A percentile compares a stretch with the other conserved stretches of the same genome.
These are phyloP conservation scores for Cancer borealis DNA, from an alignment of 2,888 invertebrate species.

Conservation along the genomic window DNA sequence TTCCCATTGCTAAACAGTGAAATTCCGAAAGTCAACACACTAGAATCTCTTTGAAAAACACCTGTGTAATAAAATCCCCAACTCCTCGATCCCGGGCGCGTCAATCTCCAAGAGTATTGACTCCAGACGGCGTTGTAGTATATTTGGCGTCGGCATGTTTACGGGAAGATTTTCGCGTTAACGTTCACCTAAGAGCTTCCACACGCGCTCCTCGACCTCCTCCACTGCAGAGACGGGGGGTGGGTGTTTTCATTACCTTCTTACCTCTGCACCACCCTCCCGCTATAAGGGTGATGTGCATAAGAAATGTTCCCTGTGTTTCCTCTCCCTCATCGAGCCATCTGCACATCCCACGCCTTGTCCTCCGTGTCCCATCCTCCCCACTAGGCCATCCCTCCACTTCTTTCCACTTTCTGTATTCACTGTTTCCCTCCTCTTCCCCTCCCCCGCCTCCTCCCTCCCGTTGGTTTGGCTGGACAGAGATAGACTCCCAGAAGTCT, in stretches of 20 bases:
- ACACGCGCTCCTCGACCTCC: not conserved
- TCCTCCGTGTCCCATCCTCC: no score
- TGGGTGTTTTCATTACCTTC: not conserved
- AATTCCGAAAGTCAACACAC: slow-evolving; percentile 34
- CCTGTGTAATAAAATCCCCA: not conserved
- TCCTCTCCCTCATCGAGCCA: not conserved
- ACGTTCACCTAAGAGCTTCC: not conserved
- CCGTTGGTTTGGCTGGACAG: not conserved
- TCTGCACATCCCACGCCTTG: not conserved
- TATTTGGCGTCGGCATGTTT: slow-evolving; percentile 25
- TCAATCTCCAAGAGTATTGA: slow-evolving; percentile 18
- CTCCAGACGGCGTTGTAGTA: not conserved
- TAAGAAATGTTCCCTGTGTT: not conserved
- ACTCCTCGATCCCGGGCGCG: slow-evolving; percentile 29
- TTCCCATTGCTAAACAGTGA: not conserved
- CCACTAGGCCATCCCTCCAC: not conserved
- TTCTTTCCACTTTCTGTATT: not conserved
- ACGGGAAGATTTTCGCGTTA: not conserved
- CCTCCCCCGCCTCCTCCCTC: not conserved
- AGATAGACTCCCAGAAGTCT: not conserved
- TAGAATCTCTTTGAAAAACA: slow-evolving; percentile 43
- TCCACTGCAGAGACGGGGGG: not conserved
- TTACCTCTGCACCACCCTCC: not conserved
- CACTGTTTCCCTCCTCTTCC: not conserved
- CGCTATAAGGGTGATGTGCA: not conserved